Base-by-base conservation (phyloP, 2,113 vertebrate genomes). In the Caracal caracal region DNA sequence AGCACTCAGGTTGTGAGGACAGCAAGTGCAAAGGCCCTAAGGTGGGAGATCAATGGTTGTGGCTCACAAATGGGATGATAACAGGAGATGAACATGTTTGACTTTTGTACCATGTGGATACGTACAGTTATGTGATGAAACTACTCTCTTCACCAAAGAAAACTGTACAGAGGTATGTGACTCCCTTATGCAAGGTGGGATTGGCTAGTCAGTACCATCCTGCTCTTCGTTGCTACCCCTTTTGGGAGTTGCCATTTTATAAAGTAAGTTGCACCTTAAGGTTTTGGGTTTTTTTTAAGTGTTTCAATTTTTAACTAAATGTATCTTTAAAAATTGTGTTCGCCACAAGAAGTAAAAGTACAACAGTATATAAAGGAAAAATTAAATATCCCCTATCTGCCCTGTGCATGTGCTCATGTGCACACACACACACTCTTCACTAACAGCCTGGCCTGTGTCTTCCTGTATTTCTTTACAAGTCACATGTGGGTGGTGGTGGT, bases 241-340 rank as follows among this genome's bases (percentile, higher is more conserved):
- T 94, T 95, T 37, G 40, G 63, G 33, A 40, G 16, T 49, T 47
- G n/a, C 93, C 11, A 37, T 84, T 84, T 59, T 84, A 80, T 87
- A 70, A 59, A 73, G 24, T 61, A 78, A 88, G 49, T 76, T 7
- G 5, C 24, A 35, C 61, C 10, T 78, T 19, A 73, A 3, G 16
- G 15, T 80, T 87, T 85, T 73, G 16, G 6, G 15, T 17, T 28
- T 53, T 56, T 66, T n/a, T 30, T 49, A 61, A 51, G 1, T 24
- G 89, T 75, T 88, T 88, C 6, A 73, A 37, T 82, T 92, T 96
- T 92, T 15, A 53, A 20, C 88, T 90, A 90, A 75, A 59, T 51
- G 88, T 90, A 10, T 66, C 51, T 84, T 90, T 22, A 92, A 56
- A 84, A 47, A 68, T 63, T 35, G 9, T 93, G 33, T 51, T 87